Base-by-base conservation (phyloP, 2,113 vertebrate genomes). In the Cinclus cinclus region DNA sequence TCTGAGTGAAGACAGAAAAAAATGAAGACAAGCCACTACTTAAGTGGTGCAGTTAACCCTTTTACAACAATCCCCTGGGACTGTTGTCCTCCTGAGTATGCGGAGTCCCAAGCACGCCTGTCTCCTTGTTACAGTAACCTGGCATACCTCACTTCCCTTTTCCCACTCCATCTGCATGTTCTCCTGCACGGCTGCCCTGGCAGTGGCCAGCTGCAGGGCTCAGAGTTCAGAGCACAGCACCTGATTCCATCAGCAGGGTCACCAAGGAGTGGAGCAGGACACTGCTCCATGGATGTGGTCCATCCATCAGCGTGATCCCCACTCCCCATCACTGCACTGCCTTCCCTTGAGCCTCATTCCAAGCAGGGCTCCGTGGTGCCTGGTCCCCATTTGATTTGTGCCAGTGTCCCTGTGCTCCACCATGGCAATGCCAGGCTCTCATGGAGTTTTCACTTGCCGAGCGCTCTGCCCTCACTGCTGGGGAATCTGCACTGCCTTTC, bases 171-270 rank as follows among this genome's bases (percentile, higher is more conserved):
- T 2, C 30, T 18, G 63, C 39, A 4, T 0, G 0, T 21, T 63
- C 9, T 10, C 27, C n/a, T 9, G 7, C 53, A 21, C 0, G 2
- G 47, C 8, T 6, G 1, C 15, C 59, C 22, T 18, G 0, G 0
- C 8, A 1, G 14, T 1, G 3, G 16, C 30, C 49, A 22, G 35
- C 27, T n/a, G 42, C 1, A 0, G 56, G 63, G n/a, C 46, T 46
- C 56, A 23, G 15, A 22, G 33, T 4, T 6, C 1, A 1, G 50
- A 12, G 11, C 50, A 4, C 12, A 4, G 35, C 22, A 28, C 7
- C 25, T 9, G 33, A 4, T 16, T 11, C 16, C 30, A 25, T 3
- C 15, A 5, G 10, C 3, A 6, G 44, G 18, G 4, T 49, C 3
- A 0, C 39, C 62, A 9, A 24, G 0, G 22, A 55, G 41, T 2